Base-by-base conservation (phyloP, 1,140 invertebrate genomes). In the Branchinecta lynchi region DNA sequence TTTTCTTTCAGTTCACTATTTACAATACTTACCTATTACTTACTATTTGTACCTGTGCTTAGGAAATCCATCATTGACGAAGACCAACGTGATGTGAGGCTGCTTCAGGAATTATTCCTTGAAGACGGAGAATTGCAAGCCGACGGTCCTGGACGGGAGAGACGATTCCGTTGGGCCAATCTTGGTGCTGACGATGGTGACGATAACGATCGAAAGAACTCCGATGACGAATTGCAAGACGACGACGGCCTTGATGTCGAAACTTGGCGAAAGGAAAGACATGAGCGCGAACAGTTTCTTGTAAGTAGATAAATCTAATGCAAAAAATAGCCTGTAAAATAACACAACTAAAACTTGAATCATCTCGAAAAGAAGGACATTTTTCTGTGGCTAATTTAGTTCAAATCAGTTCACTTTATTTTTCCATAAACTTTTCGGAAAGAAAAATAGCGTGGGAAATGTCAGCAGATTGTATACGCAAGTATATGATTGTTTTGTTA, bases 61-160 rank as follows among this genome's bases (percentile, higher is more conserved):
- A 87, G 86, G 80, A 85, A 85, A 70, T 84, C 86, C 73, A 75
- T 91, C 8, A 76, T 92, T 44, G 90, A 92, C 77, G 86, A 92
- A 73, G 90, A 94, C 78, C 86, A 89, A 67, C 80, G 86, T 45
- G 85, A 91, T 74, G 82, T 94, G 6, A 82, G 85, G 73, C 74
- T 89, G 51, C 78, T 92, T 0, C 87, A 94, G 76, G 89, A 93
- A 75, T 78, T 90, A 74, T 82, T 91, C 66, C 83, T 94, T 15
- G 89, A 92, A 75, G 90, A 93, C 77, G 92, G 90, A 0, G 92
- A 94, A 77, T 79, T 94, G 65, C 86, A 91, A 74, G 79, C 80
- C 0, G 85, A 87, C 69, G 87, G 85, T 12, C 80, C 79, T 10
- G 85, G 86, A 32, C 80, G 91, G 12, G 84, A 88, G 72, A 81